phyloP scores from a whole-genome alignment of 2,888 invertebrate species.

The Caenorhabditis doughertyi region DNA sequence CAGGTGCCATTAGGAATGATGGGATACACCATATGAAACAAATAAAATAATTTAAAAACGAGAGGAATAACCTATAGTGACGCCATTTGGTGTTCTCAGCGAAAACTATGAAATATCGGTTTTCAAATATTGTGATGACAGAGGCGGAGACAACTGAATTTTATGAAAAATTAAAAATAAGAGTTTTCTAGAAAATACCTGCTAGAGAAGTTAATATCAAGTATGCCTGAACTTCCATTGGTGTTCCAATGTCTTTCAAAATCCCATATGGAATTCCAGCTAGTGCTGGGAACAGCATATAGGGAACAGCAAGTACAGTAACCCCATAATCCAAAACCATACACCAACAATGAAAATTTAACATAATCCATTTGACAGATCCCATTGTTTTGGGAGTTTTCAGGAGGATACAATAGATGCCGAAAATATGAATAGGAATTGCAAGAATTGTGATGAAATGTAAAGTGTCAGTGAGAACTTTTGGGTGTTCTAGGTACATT shows the following conservation, averaged over 20 bases:
- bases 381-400: constrained; percentile 38
- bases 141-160: constrained; percentile 17
- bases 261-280: constrained; percentile 12
- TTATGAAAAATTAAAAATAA: background rate
- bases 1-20: background rate
- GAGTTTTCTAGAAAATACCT: background rate
- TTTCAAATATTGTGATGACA: constrained; percentile 14
- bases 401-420: constrained; percentile 23
- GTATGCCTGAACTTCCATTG: constrained; percentile 1
- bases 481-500: constrained; percentile 83
- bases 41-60: constrained; percentile 5
- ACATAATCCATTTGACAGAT: constrained; percentile 30
- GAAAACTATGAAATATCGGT: constrained; percentile 18
- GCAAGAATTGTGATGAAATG: constrained; percentile 17
- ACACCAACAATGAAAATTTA: constrained; percentile 36
- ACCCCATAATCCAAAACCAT: constrained; percentile 5
- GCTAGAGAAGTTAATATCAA: background rate
- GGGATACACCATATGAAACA: too few species aligned
- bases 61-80: background rate
- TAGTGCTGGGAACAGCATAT: constrained; percentile 9
- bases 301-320: constrained; percentile 8
- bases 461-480: background rate
- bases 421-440: constrained; percentile 22
- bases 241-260: background rate
- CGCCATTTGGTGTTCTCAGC: constrained; percentile 25